phyloP scores from a whole-genome alignment of 2,113 vertebrate species.

The Urocitellus parryii region DNA sequence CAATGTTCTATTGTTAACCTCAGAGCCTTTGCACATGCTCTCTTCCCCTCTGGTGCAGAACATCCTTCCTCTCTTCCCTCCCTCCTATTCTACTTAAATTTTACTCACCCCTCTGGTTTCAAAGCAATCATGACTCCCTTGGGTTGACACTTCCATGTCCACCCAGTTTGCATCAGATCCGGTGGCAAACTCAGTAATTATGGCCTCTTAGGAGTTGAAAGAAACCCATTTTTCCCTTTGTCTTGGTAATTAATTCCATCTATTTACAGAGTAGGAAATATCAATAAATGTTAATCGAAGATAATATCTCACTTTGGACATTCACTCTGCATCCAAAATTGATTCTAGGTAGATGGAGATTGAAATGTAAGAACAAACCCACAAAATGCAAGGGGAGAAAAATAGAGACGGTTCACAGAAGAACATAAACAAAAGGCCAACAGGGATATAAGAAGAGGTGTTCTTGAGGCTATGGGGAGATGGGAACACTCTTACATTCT shows the following conservation, averaged over 20 bases:
- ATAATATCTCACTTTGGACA: not conserved
- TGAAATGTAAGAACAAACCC: not conserved
- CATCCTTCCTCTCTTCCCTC: not conserved
- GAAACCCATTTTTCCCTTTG: not conserved
- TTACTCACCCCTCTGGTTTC: not conserved
- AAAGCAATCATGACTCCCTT: not conserved
- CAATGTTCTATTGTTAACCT: not conserved
- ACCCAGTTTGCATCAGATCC: not conserved
- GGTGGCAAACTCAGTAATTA: not conserved
- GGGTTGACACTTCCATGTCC: not conserved
- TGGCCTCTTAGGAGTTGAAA: not conserved
- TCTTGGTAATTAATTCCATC: not conserved
- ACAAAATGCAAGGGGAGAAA: not conserved
- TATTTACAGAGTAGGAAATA: not conserved
- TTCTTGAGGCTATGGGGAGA: not conserved
- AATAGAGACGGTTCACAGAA: not conserved
- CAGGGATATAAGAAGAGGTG: not conserved
- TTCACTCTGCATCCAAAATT: not conserved
- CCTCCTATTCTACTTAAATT: not conserved
- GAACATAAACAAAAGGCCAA: not conserved
- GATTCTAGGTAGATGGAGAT: slow-evolving; percentile 56
- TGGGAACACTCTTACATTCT: not conserved
- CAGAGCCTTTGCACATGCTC: not conserved
- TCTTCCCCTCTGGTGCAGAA: not conserved
- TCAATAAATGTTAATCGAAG: not conserved